Percentiles rank a stretch among this genome's conserved stretches.
Evolutionary conservation across 2,888 invertebrate genomes (phyloP).

Genomic region (Tolmerus cingulatus): DNA sequence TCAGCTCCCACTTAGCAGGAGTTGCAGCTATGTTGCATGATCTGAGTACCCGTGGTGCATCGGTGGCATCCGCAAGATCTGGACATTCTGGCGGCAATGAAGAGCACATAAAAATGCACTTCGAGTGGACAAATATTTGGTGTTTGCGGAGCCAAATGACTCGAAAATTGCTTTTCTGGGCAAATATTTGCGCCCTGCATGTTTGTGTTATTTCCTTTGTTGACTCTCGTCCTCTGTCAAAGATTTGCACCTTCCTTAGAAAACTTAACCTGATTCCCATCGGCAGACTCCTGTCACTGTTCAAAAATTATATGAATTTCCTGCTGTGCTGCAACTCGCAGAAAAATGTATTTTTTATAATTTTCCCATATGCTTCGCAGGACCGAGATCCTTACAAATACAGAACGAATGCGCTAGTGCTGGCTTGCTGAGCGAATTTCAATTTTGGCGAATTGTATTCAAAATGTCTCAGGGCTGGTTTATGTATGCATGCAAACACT

Average conservation of each 20-base stretch:
- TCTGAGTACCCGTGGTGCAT: neutral
- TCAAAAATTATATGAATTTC: neutral
- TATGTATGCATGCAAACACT: neutral
- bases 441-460: constrained; percentile 11
- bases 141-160: constrained; percentile 43
- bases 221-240: neutral
- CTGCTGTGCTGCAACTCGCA: neutral
- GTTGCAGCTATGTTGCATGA: constrained; percentile 4
- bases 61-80: neutral
- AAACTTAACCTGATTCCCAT: constrained; percentile 24
- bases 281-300: neutral
- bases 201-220: constrained; percentile 30
- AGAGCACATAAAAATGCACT: constrained; percentile 35
- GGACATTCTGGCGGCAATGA: neutral
- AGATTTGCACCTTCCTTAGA: constrained; percentile 25
- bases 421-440: neutral
- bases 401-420: neutral
- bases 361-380: neutral
- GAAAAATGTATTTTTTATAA: neutral
- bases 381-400: neutral
- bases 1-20: constrained; percentile 13
- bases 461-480: neutral
- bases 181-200: constrained; percentile 41
- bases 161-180: constrained; percentile 45
- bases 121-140: constrained; percentile 42